Evolutionary conservation across 2,797 vertebrate genomes (phyloP), one percentile per base, ranked within the genome.

Genomic region (Australoheros facetus): DNA sequence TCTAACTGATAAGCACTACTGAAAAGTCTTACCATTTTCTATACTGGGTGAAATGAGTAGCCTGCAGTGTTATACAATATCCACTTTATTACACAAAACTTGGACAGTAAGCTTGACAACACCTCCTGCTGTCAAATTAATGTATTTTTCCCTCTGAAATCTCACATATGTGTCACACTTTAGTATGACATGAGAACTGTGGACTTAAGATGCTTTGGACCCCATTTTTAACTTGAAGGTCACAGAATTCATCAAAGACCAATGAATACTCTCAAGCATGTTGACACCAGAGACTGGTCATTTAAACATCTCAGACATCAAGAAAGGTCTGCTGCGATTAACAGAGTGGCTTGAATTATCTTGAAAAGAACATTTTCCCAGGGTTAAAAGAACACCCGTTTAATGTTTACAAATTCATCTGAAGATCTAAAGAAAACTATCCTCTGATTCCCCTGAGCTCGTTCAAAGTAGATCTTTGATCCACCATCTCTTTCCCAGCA

Each of bases 381-480:
- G 34, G 54, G 21, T 85, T 75, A 75, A 86, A 78, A 77, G 79
- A 73, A 88, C 78, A 80, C 48, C 73, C 82, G 82, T 87, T 84
- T 84, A 71, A 82, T 90, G 80, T 91, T 83, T 84, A 81, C 84
- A 81, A 80, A 87, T 85, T 81, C 34, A 84, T 89, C 73, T 81
- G 3, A 42, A 77, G 80, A 81, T 87, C 78, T 86, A 74, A 87
- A 73, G 75, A 81, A 81, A 88, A 85, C 79, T 56, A 75, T 87
- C 78, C 71, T 48, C 73, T 58, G 59, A 86, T 79, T 89, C 83
- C 81, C 80, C 82, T 58, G 71, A 84, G 78, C 75, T 85, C 66
- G 71, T 84, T 88, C 83, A 87, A 85, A 84, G 85, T 73, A 57
- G 73, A 87, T 86, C 83, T 89, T 82, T 88, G 86, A 91, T 91